Evolutionary conservation across 1,140 invertebrate species (phyloP).

Genomic region (Psilanteris sp.): DNA sequence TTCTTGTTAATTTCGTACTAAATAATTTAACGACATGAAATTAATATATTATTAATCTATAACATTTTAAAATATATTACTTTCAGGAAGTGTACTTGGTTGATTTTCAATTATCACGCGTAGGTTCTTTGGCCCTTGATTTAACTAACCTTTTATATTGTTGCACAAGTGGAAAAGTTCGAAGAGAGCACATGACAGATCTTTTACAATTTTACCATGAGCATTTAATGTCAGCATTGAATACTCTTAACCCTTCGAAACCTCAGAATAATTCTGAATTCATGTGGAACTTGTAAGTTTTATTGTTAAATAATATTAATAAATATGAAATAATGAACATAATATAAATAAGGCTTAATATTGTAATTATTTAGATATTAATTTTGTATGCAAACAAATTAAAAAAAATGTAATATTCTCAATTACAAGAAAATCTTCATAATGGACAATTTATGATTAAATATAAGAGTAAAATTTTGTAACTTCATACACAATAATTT

Average conservation of each 20-base stretch:
- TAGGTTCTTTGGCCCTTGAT: conserved; percentile 85
- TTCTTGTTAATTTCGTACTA: too few species aligned
- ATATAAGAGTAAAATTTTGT: too few species aligned
- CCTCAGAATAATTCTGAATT: conserved; percentile 77
- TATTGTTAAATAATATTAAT: too few species aligned
- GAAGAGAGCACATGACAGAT: conserved; percentile 81
- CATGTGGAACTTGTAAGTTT: conserved; percentile 82
- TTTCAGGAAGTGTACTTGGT: conserved; percentile 83
- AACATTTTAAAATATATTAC: conserved; percentile 5
- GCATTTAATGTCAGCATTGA: conserved; percentile 81
- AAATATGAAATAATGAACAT: too few species aligned
- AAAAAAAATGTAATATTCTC: too few species aligned
- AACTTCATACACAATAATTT: too few species aligned
- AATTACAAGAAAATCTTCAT: too few species aligned
- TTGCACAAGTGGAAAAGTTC: conserved; percentile 83
- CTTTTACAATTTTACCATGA: conserved; percentile 82
- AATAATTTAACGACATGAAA: too few species aligned
- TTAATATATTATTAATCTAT: conserved; percentile 1
- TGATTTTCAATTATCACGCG: conserved; percentile 85
- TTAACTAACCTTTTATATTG: conserved; percentile 84
- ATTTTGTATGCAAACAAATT: too few species aligned
- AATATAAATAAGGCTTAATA: not conserved
- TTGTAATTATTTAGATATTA: not conserved
- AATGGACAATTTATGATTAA: too few species aligned
- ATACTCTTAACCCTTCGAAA: conserved; percentile 75